Conservation (phyloP, 2,113 vertebrate genomes). For the Melanostigma gelatinosum region DNA sequence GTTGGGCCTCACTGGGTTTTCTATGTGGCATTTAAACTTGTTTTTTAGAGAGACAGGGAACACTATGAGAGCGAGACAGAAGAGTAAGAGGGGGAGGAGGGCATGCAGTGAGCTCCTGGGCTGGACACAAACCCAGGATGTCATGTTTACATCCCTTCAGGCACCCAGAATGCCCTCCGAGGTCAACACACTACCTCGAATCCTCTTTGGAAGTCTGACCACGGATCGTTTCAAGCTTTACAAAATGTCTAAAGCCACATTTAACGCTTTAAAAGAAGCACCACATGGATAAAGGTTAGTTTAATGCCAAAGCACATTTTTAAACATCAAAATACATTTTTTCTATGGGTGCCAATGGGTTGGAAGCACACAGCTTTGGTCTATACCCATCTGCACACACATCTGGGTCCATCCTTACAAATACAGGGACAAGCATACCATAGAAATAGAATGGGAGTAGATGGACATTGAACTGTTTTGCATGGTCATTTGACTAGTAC, state of each 20-base stretch:
- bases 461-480: too few relatives aligned
- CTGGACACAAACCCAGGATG: slow-evolving; percentile 12
- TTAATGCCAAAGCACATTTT: neutral
- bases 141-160: slow-evolving; percentile 41
- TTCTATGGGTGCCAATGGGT: neutral
- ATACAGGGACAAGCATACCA: too few relatives aligned
- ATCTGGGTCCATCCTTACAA: too few relatives aligned
- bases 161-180: slow-evolving; percentile 26
- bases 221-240: neutral
- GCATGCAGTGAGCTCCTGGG: neutral
- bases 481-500: too few relatives aligned
- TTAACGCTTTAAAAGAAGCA: neutral
- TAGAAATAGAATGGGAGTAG: too few relatives aligned
- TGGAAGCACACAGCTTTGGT: neutral
- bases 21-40: slow-evolving; percentile 30
- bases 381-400: neutral
- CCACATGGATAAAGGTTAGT: too few relatives aligned
- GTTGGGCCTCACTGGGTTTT: slow-evolving; percentile 36
- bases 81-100: neutral
- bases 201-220: neutral
- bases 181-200: slow-evolving; percentile 23
- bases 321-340: neutral
- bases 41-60: neutral
- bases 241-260: neutral
- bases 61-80: slow-evolving; percentile 15